Conservation (phyloP, 1,140 invertebrate genomes). For the Plodia interpunctella region DNA sequence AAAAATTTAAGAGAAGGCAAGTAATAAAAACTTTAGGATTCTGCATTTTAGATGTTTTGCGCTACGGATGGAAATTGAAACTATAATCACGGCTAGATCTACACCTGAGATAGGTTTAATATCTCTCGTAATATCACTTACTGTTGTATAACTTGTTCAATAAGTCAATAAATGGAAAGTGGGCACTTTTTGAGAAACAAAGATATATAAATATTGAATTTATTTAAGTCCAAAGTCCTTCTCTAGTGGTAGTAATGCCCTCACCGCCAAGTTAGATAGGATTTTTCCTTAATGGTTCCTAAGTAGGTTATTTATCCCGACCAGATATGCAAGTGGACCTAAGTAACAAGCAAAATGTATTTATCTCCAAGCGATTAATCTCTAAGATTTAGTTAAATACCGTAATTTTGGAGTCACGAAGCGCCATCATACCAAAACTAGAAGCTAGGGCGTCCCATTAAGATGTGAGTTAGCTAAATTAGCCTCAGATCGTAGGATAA, state of each 20-base stretch:
- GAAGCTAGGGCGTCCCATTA: neutral
- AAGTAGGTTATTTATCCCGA: too few species aligned
- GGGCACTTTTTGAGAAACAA: too few species aligned
- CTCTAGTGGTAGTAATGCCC: too few species aligned
- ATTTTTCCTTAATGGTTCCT: too few species aligned
- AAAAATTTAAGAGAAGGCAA: neutral
- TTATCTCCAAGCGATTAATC: neutral
- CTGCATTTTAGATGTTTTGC: neutral
- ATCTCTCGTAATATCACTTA: neutral
- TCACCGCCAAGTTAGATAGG: too few species aligned
- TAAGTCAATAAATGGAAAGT: neutral
- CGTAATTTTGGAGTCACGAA: neutral
- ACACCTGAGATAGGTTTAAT: neutral
- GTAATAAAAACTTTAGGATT: neutral
- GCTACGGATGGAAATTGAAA: neutral
- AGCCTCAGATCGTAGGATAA: neutral
- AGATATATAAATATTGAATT: too few species aligned
- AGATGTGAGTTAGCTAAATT: slow-evolving; percentile 4
- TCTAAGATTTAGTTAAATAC: neutral
- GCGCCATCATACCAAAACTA: neutral
- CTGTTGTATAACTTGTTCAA: neutral
- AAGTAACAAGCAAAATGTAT: neutral
- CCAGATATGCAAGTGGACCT: too few species aligned
- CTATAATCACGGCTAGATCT: neutral
- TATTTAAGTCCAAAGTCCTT: too few species aligned